Evolutionary conservation across 2,888 invertebrate genomes (phyloP).

Genomic region (Synergus gifuensis): DNA sequence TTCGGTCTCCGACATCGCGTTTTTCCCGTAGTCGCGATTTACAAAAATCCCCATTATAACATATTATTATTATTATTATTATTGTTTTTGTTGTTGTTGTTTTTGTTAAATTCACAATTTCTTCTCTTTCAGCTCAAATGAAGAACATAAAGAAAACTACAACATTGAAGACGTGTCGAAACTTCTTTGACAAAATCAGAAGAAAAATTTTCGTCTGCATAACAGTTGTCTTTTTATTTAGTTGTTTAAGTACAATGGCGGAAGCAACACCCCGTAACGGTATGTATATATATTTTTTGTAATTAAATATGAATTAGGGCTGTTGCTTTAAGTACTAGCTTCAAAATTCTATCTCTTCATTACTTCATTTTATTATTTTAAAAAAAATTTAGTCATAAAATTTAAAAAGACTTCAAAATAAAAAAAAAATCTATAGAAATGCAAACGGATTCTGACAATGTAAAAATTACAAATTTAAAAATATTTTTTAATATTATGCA

Average conservation of each 20-base stretch:
- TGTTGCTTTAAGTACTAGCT: no score
- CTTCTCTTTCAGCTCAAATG: neutral
- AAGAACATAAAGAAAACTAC: neutral
- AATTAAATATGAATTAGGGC: neutral
- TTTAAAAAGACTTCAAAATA: no score
- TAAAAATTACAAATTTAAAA: no score
- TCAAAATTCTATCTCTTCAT: neutral
- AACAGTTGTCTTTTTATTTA: neutral
- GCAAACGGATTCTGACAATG: no score
- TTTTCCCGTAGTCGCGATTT: no score
- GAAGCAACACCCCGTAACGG: neutral
- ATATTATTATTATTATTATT: neutral
- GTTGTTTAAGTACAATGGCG: neutral
- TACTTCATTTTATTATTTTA: no score
- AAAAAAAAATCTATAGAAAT: no score
- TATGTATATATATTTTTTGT: neutral
- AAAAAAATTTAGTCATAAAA: no score
- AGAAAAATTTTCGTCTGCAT: neutral
- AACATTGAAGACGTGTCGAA: neutral
- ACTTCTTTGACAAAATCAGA: rapidly evolving
- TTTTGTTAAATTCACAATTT: neutral
- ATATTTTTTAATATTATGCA: no score
- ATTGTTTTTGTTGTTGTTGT: neutral
- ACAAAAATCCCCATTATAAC: no score
- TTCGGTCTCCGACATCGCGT: no score